phyloP scores from a whole-genome alignment of 2,797 vertebrate genomes.

The Aplochiton taeniatus region DNA sequence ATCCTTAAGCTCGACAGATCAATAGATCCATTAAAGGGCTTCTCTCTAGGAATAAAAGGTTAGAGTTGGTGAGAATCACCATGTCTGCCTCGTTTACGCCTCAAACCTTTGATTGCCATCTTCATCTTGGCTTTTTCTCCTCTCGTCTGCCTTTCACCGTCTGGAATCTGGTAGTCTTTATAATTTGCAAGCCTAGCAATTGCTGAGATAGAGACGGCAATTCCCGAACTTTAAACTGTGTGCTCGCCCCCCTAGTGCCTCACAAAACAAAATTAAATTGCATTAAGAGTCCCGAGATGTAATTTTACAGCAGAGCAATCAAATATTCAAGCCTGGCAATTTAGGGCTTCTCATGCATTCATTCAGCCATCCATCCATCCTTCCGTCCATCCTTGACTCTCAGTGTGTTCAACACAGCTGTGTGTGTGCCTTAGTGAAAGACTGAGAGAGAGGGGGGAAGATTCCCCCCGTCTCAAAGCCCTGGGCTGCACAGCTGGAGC shows the following conservation, averaged over 20 bases:
- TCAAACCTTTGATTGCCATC: constrained; percentile 84
- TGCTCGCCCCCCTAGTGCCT: constrained; percentile 65
- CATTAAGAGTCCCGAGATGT: constrained; percentile 80
- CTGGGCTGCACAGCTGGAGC: constrained; percentile 70
- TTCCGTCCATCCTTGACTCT: constrained; percentile 81
- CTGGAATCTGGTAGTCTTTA: constrained; percentile 78
- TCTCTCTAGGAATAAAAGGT: constrained; percentile 81
- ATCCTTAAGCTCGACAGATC: constrained; percentile 79
- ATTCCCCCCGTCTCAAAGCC: constrained; percentile 63
- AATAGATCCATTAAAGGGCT: constrained; percentile 83
- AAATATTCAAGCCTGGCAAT: constrained; percentile 81
- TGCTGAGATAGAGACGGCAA: constrained; percentile 75
- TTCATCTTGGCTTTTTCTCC: constrained; percentile 74
- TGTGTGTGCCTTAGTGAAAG: constrained; percentile 38
- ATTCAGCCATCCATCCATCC: constrained; percentile 64
- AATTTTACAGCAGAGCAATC: constrained; percentile 84
- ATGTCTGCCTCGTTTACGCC: constrained; percentile 80
- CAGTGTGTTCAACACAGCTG: constrained; percentile 76
- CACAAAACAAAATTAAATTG: constrained; percentile 84
- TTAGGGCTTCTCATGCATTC: constrained; percentile 80
- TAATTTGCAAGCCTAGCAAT: constrained; percentile 80
- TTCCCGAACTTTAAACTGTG: constrained; percentile 70
- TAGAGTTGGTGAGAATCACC: constrained; percentile 77
- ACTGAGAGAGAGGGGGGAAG: constrained; percentile 20
- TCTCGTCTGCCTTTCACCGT: constrained; percentile 72